A percentile compares a stretch with the other conserved stretches of the same genome.
Conservation (phyloP, 1,140 invertebrate genomes). For the Atta cephalotes region DNA sequence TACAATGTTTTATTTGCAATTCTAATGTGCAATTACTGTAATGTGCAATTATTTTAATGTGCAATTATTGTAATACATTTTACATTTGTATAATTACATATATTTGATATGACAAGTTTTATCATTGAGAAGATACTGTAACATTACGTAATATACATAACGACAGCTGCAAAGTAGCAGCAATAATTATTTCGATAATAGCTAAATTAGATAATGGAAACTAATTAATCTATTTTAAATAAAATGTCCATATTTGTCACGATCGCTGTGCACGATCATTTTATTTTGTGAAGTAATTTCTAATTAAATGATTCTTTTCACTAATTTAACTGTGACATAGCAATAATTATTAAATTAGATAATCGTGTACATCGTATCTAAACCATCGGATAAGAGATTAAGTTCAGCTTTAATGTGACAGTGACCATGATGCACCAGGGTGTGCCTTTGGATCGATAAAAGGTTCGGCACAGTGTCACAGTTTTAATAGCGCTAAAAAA, state of each 20-base stretch:
- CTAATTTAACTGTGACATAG: not conserved
- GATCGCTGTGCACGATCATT: not conserved
- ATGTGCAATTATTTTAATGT: not conserved
- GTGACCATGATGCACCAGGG: slow-evolving; percentile 49
- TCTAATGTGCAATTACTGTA: not conserved
- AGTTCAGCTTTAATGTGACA: not conserved
- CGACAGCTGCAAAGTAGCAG: not conserved
- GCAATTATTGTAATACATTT: not conserved
- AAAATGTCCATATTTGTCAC: not conserved
- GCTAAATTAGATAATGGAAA: not conserved
- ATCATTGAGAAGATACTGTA: not conserved
- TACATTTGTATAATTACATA: not conserved
- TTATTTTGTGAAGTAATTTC: slow-evolving; percentile 3
- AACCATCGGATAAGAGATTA: not conserved
- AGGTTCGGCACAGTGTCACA: not conserved
- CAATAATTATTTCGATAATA: not conserved
- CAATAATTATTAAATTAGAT: slow-evolving; percentile 29
- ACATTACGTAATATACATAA: not conserved
- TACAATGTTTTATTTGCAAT: not conserved
- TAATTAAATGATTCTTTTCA: not conserved
- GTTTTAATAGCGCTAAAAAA: not conserved
- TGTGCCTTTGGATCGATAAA: slow-evolving; percentile 47
- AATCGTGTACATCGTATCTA: not conserved
- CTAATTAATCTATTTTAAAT: slow-evolving; percentile 8
- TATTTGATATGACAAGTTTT: not conserved